Evolutionary conservation across 37 sponge, comb jelly and placozoan genomes (phyloP).

Genomic region (Bolinopsis microptera): DNA sequence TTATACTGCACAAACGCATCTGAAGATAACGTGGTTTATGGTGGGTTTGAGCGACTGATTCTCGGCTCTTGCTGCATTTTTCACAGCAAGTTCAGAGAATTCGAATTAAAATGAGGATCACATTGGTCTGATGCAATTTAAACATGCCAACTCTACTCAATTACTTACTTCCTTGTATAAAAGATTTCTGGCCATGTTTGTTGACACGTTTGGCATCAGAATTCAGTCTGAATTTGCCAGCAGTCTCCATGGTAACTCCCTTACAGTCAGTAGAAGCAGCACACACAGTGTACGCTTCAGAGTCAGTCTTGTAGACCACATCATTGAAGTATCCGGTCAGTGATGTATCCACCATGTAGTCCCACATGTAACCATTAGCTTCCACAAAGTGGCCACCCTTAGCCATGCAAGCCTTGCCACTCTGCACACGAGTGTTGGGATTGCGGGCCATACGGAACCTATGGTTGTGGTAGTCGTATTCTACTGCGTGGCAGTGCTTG

Average conservation of each 20-base stretch:
- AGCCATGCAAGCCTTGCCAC: background rate
- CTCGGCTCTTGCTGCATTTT: background rate
- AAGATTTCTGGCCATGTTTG: background rate
- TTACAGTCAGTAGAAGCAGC: slow-evolving; percentile 14
- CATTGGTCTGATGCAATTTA: no score
- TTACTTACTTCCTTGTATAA: slow-evolving; percentile 14
- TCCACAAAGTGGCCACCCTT: slow-evolving; percentile 5
- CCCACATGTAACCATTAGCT: slow-evolving; percentile 41
- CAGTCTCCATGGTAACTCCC: background rate
- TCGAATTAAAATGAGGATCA: background rate
- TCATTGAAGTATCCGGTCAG: slow-evolving; percentile 4
- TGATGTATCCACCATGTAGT: background rate
- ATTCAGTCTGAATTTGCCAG: background rate
- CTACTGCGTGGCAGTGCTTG: background rate
- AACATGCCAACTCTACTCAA: no score
- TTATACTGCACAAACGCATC: background rate
- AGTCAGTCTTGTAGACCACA: slow-evolving; percentile 15
- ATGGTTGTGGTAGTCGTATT: background rate
- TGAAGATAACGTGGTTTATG: no score
- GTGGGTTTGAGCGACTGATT: background rate
- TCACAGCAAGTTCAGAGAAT: background rate
- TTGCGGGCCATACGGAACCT: background rate
- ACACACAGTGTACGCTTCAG: slow-evolving; percentile 1
- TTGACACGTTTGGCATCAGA: background rate
- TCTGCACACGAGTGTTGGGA: background rate